Percentiles rank a stretch among this genome's conserved stretches.
Evolutionary conservation across 2,888 invertebrate genomes (phyloP).

Genomic region (Ophonus ardosiacus): DNA sequence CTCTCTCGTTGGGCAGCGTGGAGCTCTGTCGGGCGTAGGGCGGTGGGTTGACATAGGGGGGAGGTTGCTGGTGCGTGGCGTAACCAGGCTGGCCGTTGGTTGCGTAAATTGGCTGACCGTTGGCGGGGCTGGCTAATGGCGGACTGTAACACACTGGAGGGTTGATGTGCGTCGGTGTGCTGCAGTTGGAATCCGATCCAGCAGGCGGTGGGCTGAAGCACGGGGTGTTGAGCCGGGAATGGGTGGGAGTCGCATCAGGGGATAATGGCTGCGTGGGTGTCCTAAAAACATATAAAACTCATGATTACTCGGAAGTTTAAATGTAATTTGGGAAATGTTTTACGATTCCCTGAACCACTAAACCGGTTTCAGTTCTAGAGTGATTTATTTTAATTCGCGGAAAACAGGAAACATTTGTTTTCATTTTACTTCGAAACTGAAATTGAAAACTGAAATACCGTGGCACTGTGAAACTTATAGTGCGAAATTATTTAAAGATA

Average conservation of each 20-base stretch:
- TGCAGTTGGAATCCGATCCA: constrained; percentile 72
- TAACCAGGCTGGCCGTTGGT: constrained; percentile 55
- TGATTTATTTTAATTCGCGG: not conserved
- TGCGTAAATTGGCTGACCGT: constrained; percentile 53
- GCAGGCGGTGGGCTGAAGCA: constrained; percentile 73
- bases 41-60: constrained; percentile 74
- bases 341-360: not conserved
- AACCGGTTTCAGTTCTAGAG: not conserved
- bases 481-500: too few relatives aligned
- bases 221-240: constrained; percentile 73
- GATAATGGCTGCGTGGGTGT: constrained; percentile 73
- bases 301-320: not conserved
- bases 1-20: constrained; percentile 71
- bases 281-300: constrained; percentile 62
- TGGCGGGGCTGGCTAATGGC: constrained; percentile 65
- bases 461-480: too few relatives aligned
- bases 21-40: constrained; percentile 71
- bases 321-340: not conserved
- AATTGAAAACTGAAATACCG: too few relatives aligned
- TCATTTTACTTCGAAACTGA: too few relatives aligned
- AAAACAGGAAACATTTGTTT: too few relatives aligned
- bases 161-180: constrained; percentile 73
- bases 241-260: constrained; percentile 75
- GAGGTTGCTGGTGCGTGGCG: constrained; percentile 69
- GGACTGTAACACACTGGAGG: constrained; percentile 72